These are phyloP conservation scores for Troglohyphantes excavatus DNA, from an alignment of 2,888 invertebrate genomes.

Conservation along the genomic window DNA sequence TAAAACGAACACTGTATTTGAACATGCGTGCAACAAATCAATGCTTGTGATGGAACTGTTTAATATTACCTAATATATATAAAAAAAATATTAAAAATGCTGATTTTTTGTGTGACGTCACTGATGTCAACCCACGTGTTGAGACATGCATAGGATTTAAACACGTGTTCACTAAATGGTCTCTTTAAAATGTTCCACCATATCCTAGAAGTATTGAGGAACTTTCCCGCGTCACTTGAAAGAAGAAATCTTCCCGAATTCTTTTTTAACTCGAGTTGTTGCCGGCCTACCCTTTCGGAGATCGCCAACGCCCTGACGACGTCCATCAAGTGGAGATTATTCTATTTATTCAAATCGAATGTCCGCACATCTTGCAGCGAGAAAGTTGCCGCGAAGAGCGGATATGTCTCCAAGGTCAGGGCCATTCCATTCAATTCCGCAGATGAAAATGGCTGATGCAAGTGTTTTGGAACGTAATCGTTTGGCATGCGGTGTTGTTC, in stretches of 20 bases:
- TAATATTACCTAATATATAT: too few relatives aligned
- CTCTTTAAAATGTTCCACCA: not conserved
- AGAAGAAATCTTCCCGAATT: not conserved
- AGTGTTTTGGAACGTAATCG: constrained; percentile 2
- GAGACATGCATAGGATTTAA: not conserved
- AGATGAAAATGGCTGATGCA: constrained; percentile 31
- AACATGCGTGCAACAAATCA: too few relatives aligned
- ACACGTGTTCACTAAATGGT: not conserved
- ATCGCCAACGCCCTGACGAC: not conserved
- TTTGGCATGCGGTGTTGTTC: not conserved
- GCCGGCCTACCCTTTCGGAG: not conserved
- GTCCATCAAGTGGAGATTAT: constrained; percentile 25
- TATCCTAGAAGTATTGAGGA: not conserved
- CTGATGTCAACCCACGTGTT: not conserved
- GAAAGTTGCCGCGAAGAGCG: constrained; percentile 36
- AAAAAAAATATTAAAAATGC: too few relatives aligned
- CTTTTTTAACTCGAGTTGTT: not conserved
- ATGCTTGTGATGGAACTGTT: too few relatives aligned
- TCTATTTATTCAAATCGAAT: constrained; percentile 72
- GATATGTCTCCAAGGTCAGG: constrained; percentile 74
- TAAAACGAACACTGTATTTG: too few relatives aligned
- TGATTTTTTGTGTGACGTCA: too few relatives aligned
- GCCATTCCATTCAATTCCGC: constrained; percentile 41
- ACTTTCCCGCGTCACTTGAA: not conserved
- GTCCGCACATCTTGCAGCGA: not conserved